A percentile compares a stretch with the other conserved stretches of the same genome.
Conservation (phyloP, 2,113 vertebrate genomes). For the Uria aalge region DNA sequence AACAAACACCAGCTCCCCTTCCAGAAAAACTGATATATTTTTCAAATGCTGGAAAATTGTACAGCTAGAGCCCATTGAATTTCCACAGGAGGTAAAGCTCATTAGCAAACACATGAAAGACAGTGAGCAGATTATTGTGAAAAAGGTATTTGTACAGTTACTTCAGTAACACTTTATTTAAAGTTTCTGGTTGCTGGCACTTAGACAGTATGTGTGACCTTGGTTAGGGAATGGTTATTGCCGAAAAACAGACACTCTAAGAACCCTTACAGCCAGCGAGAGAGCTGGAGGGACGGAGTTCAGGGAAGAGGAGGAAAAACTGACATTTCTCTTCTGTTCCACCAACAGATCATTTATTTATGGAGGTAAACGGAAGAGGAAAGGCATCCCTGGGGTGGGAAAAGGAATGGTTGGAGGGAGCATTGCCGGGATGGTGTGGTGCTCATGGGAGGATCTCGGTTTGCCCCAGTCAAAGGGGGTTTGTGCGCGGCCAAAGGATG, state of each 20-base stretch:
- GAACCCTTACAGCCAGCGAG: background rate
- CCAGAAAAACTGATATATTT: slow-evolving; percentile 29
- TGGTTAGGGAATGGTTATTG: background rate
- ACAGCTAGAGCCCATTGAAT: background rate
- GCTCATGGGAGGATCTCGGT: background rate
- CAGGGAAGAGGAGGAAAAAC: background rate
- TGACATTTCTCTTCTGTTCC: background rate
- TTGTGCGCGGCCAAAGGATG: background rate
- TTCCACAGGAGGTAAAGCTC: slow-evolving; percentile 61
- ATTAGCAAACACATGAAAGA: slow-evolving; percentile 52
- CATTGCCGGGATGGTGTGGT: background rate
- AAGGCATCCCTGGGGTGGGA: background rate
- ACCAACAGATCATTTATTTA: background rate
- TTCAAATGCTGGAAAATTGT: slow-evolving; percentile 1
- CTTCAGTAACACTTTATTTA: slow-evolving; percentile 32
- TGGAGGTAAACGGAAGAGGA: background rate
- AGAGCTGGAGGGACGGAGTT: background rate
- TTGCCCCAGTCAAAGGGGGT: background rate
- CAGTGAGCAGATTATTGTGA: slow-evolving; percentile 52
- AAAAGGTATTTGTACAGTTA: slow-evolving; percentile 19
- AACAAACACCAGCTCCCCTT: slow-evolving; percentile 56
- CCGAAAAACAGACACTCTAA: slow-evolving; percentile 39
- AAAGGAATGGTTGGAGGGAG: background rate
- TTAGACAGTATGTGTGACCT: background rate
- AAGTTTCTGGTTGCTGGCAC: slow-evolving; percentile 27